These are phyloP conservation scores for Anastrepha obliqua DNA, from an alignment of 1,140 invertebrate genomes.

Conservation along the genomic window DNA sequence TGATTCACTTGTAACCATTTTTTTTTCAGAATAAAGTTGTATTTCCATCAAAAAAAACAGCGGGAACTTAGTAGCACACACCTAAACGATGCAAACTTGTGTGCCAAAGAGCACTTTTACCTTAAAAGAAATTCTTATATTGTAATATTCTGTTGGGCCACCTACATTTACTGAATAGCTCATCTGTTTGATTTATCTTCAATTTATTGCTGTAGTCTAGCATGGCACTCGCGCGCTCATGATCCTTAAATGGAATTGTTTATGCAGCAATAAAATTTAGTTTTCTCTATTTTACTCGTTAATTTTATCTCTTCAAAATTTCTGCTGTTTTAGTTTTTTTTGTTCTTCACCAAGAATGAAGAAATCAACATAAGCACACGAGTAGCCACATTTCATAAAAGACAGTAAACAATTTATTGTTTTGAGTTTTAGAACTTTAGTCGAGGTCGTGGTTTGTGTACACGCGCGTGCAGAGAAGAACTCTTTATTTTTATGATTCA, in stretches of 20 bases:
- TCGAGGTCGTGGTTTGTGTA: neutral
- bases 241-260: conserved; percentile 42
- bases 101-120: too few relatives aligned
- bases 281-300: conserved; percentile 39
- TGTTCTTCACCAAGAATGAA: neutral
- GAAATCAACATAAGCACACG: neutral
- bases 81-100: too few relatives aligned
- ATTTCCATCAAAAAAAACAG: too few relatives aligned
- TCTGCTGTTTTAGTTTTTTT: neutral
- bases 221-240: neutral
- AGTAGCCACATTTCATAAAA: neutral
- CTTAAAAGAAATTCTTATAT: too few relatives aligned
- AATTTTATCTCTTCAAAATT: neutral
- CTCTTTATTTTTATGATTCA: neutral
- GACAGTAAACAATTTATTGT: neutral
- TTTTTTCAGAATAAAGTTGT: too few relatives aligned
- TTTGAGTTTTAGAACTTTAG: neutral
- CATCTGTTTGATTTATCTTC: neutral
- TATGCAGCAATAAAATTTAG: conserved; percentile 39
- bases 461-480: neutral
- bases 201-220: neutral
- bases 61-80: too few relatives aligned
- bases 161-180: too few relatives aligned
- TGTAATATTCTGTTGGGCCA: too few relatives aligned
- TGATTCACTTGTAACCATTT: too few relatives aligned